Percentiles rank a stretch among this genome's conserved stretches.
Conservation (phyloP, 2,113 vertebrate genomes). For the Neopipo cinnamomea region DNA sequence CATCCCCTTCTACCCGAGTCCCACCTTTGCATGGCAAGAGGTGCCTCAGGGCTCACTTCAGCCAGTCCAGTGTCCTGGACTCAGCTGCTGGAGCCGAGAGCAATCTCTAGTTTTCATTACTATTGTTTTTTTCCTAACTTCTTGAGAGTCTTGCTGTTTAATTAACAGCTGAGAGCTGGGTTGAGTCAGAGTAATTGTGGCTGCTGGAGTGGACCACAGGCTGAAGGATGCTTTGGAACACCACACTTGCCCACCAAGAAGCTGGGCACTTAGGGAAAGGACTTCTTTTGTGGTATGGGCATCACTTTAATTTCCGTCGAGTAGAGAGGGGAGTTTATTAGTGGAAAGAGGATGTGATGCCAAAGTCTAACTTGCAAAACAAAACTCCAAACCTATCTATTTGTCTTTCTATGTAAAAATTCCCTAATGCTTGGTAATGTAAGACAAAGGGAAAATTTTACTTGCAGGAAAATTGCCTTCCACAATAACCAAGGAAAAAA, state of each 20-base stretch:
- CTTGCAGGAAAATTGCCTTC: conserved; percentile 53
- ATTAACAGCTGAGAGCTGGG: conserved; percentile 24
- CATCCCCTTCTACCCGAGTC: not conserved
- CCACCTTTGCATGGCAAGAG: not conserved
- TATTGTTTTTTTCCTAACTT: not conserved
- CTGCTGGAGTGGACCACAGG: not conserved
- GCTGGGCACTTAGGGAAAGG: conserved; percentile 5
- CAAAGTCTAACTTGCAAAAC: conserved; percentile 20
- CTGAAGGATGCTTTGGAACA: conserved; percentile 14
- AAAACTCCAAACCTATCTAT: conserved; percentile 30
- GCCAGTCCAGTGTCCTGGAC: not conserved
- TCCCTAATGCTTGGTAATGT: conserved; percentile 31
- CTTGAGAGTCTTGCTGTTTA: conserved; percentile 22
- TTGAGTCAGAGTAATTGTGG: not conserved
- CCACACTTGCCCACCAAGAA: conserved; percentile 28
- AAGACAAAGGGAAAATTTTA: conserved; percentile 57
- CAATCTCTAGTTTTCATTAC: not conserved
- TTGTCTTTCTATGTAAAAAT: conserved; percentile 29
- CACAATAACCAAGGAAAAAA: conserved; percentile 46
- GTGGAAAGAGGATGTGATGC: not conserved
- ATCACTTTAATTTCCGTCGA: not conserved
- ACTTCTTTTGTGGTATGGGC: conserved; percentile 37
- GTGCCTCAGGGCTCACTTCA: not conserved
- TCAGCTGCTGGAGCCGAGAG: not conserved
- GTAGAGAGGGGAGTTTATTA: conserved; percentile 20